Conservation (phyloP, 2,113 vertebrate species). For the Lontra canadensis region DNA sequence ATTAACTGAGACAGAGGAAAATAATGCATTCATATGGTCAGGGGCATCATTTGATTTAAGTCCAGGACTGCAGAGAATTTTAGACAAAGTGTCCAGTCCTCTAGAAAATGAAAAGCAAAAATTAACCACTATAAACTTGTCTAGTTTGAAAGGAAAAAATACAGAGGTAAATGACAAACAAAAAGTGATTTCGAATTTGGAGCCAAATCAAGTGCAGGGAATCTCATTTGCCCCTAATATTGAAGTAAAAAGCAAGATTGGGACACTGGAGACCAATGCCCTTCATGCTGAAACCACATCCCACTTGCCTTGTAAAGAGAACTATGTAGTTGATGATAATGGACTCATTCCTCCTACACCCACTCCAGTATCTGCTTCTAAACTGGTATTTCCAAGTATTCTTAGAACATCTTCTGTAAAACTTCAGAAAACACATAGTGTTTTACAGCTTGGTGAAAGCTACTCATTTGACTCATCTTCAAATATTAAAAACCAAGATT, state of each 20-base stretch:
- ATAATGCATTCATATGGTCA: slow-evolving; percentile 60
- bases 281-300: neutral
- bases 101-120: slow-evolving; percentile 77
- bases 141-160: slow-evolving; percentile 51
- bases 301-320: slow-evolving; percentile 42
- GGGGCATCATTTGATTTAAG: slow-evolving; percentile 86
- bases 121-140: neutral
- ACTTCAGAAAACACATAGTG: slow-evolving; percentile 51
- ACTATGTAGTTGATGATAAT: slow-evolving; percentile 49
- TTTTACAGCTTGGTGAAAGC: slow-evolving; percentile 15
- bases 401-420: slow-evolving; percentile 82
- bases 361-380: slow-evolving; percentile 80
- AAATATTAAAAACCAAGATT: slow-evolving; percentile 36
- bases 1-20: slow-evolving; percentile 48
- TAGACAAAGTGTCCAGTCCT: slow-evolving; percentile 91
- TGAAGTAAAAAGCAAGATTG: slow-evolving; percentile 62
- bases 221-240: slow-evolving; percentile 51
- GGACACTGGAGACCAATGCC: neutral
- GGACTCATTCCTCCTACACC: slow-evolving; percentile 87
- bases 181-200: slow-evolving; percentile 56
- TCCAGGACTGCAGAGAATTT: slow-evolving; percentile 90
- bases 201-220: slow-evolving; percentile 43
- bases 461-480: slow-evolving; percentile 1
- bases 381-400: slow-evolving; percentile 70
- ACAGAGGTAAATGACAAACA: slow-evolving; percentile 60